Conservation (phyloP, 2,888 invertebrate genomes). For the Patella depressa region DNA sequence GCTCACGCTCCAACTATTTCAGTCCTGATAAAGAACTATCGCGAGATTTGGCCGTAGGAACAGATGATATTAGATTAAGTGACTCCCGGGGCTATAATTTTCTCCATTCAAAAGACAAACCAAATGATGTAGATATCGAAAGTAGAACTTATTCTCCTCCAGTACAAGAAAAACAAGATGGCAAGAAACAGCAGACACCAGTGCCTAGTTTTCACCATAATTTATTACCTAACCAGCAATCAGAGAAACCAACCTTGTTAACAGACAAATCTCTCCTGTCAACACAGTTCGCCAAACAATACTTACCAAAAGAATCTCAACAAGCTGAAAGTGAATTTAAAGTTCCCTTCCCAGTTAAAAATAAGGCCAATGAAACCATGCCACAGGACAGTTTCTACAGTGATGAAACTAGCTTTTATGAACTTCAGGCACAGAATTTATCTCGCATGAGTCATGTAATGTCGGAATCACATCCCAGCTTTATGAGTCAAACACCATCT, state of each 20-base stretch:
- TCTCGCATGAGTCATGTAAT: conserved; percentile 13
- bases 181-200: conserved; percentile 29
- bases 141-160: neutral
- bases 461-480: conserved; percentile 13
- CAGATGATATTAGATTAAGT: conserved; percentile 46
- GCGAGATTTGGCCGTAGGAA: conserved; percentile 48
- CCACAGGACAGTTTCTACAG: conserved; percentile 13
- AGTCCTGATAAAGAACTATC: conserved; percentile 40
- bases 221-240: conserved; percentile 30
- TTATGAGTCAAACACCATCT: conserved; percentile 14
- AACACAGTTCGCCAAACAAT: conserved; percentile 51
- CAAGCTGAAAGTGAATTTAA: conserved; percentile 9
- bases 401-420: conserved; percentile 16
- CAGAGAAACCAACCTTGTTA: conserved; percentile 41
- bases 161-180: neutral
- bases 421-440: conserved; percentile 20
- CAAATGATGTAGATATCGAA: neutral
- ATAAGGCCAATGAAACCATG: conserved; percentile 2
- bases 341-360: neutral
- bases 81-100: conserved; percentile 52
- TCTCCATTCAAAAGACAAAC: conserved; percentile 16
- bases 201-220: conserved; percentile 40
- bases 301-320: conserved; percentile 40
- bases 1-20: conserved; percentile 43
- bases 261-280: conserved; percentile 47